These are phyloP conservation scores for Lepas anatifera DNA, from an alignment of 2,888 invertebrate genomes.

Conservation along the genomic window DNA sequence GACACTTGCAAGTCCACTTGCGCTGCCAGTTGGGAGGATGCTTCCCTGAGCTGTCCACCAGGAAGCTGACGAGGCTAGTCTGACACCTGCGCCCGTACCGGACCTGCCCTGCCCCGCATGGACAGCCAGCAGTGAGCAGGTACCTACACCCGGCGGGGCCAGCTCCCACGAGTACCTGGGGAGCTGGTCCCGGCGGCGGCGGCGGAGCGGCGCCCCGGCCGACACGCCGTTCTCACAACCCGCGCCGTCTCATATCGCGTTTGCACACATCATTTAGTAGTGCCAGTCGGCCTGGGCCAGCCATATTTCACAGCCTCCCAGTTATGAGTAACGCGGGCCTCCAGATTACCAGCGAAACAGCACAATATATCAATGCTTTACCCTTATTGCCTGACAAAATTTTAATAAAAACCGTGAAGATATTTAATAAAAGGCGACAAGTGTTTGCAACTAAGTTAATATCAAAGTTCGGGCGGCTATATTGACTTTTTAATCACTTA, in stretches of 20 bases:
- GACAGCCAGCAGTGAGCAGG: no score
- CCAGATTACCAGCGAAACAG: conserved; percentile 7
- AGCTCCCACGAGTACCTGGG: no score
- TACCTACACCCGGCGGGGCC: no score
- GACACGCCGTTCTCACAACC: no score
- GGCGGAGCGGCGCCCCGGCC: no score
- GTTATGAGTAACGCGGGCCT: conserved; percentile 7
- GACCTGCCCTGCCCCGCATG: no score
- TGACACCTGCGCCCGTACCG: no score
- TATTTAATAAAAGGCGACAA: conserved; percentile 12
- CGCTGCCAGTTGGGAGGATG: no score
- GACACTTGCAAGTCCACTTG: no score
- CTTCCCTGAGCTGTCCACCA: no score
- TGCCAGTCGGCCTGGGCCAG: background rate
- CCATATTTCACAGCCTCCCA: background rate
- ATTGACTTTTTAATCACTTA: conserved; percentile 12
- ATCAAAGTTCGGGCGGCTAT: conserved; percentile 1
- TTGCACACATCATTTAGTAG: conserved; percentile 9
- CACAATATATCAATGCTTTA: conserved; percentile 12
- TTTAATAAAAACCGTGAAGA: conserved; percentile 8
- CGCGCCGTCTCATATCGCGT: conserved; percentile 1
- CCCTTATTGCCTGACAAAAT: conserved; percentile 10
- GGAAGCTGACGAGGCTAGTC: no score
- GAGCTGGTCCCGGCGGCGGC: no score
- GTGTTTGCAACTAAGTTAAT: conserved; percentile 12